These are phyloP conservation scores for Ceramica pisi DNA, from an alignment of 2,888 invertebrate genomes.

Conservation along the genomic window DNA sequence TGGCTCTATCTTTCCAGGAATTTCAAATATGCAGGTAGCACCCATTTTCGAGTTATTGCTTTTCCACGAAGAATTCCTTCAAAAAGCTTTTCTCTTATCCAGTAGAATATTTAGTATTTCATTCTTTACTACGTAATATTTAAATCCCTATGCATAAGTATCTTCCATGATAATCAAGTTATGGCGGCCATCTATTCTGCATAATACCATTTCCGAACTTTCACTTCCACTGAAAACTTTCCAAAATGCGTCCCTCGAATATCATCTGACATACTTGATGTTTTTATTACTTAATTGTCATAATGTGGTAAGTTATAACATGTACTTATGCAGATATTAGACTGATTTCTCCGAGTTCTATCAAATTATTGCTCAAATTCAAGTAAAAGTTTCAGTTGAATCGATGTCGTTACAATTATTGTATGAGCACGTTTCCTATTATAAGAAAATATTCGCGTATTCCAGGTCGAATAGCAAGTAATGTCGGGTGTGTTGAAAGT, in stretches of 20 bases:
- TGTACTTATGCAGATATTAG: conserved; percentile 22
- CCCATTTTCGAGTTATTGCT: conserved; percentile 2
- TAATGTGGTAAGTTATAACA: conserved; percentile 38
- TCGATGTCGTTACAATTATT: conserved; percentile 40
- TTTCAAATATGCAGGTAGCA: background rate
- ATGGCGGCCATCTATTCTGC: conserved; percentile 49
- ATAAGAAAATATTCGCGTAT: conserved; percentile 69
- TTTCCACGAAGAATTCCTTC: conserved; percentile 6
- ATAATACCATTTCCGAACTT: conserved; percentile 53
- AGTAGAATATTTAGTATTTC: background rate
- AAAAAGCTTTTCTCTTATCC: background rate
- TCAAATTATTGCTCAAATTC: background rate
- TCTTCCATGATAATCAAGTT: conserved; percentile 18
- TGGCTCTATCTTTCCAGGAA: background rate
- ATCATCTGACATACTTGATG: conserved; percentile 36
- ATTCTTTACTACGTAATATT: conserved; percentile 24
- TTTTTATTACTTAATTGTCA: conserved; percentile 59
- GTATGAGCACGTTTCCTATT: conserved; percentile 53
- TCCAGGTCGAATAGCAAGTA: conserved; percentile 77
- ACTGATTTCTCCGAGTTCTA: conserved; percentile 23
- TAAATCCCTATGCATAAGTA: conserved; percentile 35
- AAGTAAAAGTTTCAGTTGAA: conserved; percentile 43
- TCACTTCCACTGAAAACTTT: conserved; percentile 62
- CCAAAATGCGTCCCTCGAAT: conserved; percentile 37
- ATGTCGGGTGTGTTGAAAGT: conserved; percentile 80